Base-by-base conservation (phyloP, 2,888 invertebrate genomes). In the Congeria kusceri region DNA sequence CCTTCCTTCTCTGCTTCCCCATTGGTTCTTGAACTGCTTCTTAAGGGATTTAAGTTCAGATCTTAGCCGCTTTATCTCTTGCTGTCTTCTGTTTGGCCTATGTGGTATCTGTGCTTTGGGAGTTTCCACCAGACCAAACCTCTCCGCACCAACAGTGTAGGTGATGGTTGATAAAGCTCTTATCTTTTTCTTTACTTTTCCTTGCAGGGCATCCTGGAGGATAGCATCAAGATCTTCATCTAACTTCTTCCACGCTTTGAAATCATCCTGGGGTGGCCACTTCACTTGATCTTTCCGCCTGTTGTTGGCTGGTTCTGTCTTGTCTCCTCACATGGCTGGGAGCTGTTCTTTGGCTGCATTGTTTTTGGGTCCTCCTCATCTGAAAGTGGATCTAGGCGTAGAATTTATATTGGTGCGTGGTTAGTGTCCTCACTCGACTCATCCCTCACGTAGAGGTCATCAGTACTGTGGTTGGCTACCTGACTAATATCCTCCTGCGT, bases 141-240 rank as follows among this genome's bases (percentile, higher is more conserved):
- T 18, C 28, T 59, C 59, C 59, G 15, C 27, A 28, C 13, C 25
- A 7, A 25, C 28, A 7, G 56, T 56, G 56, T 56, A 56, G 56
- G n/a, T n/a, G 13, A 56, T 2, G n/a, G 56, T 56, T 56, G 56
- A 27, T 28, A 59, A 27, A 28, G 27, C 23, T 18, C 27, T 59
- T 59, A 59, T 18, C 59, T 59, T 59, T 23, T 28, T 59, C 15
- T 59, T 28, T 59, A 29, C 59, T 59, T 25, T 25, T 29, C 59
- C 59, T 59, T 59, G 59, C 59, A 59, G 23, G 59, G 59, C 27
- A 11, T 11, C 7, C 0, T 5, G 18, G 0, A 59, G 32, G 18
- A 69, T 69, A 62, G 62, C 59, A 28, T 28, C 59, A 27, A 59
- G 59, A 25, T 59, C 59, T 28, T 29, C 27, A 18, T 59, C 59